Percentiles rank a stretch among this genome's conserved stretches.
These are phyloP conservation scores for Florisuga fusca DNA, from an alignment of 2,797 vertebrate genomes.

Conservation along the genomic window DNA sequence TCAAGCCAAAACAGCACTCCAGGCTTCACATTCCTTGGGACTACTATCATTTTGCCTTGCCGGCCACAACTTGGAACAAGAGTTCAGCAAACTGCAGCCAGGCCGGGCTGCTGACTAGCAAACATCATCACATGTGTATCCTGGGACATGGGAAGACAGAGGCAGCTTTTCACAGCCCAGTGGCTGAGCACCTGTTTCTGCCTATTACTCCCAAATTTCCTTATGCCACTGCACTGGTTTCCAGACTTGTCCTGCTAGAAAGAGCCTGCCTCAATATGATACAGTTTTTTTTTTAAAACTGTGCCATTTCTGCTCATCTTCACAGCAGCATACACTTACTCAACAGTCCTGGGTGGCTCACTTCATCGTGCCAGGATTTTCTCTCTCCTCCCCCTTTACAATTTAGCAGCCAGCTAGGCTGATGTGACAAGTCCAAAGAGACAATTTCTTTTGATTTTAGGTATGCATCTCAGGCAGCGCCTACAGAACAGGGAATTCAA, in stretches of 20 bases:
- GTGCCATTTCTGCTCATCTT: not conserved
- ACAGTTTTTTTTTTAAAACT: fast-evolving
- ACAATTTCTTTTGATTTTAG: not conserved
- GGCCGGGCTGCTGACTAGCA: not conserved
- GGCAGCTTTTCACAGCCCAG: not conserved
- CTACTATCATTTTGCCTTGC: fast-evolving
- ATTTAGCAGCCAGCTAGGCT: not conserved
- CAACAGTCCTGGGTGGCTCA: not conserved
- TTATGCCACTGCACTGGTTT: fast-evolving
- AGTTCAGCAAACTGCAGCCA: not conserved
- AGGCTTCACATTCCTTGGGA: fast-evolving
- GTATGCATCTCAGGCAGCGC: not conserved
- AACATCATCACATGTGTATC: not conserved
- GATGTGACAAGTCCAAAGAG: conserved; percentile 8
- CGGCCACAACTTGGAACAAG: fast-evolving
- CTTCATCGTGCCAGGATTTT: not conserved
- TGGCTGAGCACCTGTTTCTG: not conserved
- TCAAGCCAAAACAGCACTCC: not conserved
- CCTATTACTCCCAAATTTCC: not conserved
- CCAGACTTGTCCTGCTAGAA: not conserved
- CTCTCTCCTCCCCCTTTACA: not conserved
- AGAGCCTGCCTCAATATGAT: fast-evolving
- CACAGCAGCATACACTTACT: not conserved
- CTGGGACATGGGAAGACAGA: fast-evolving
- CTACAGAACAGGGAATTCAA: not conserved